phyloP scores from a whole-genome alignment of 2,888 invertebrate genomes.

The Thereva unica region DNA sequence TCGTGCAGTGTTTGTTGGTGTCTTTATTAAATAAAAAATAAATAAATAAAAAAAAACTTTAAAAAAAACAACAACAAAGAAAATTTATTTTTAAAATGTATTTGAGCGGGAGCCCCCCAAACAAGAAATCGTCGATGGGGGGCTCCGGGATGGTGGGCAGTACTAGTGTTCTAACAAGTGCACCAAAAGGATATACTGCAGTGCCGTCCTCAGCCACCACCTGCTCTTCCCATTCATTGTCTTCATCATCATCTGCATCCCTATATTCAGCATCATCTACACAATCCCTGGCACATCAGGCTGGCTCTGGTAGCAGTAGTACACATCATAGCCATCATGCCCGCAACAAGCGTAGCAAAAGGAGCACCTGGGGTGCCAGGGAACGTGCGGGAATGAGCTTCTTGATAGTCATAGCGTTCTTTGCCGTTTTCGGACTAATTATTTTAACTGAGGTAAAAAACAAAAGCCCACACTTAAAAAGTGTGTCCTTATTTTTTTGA shows the following conservation, averaged over 20 bases:
- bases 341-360: conserved; percentile 53
- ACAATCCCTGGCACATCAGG: neutral
- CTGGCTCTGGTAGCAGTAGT: neutral
- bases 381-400: conserved; percentile 88
- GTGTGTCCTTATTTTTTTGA: neutral
- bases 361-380: conserved; percentile 59
- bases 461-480: neutral
- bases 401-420: conserved; percentile 88
- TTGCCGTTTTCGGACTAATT: conserved; percentile 85
- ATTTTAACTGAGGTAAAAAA: conserved; percentile 78
- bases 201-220: conserved; percentile 1
- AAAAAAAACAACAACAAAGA: too few relatives aligned
- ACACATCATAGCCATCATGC: neutral
- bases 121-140: conserved; percentile 48
- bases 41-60: too few relatives aligned
- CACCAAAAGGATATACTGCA: conserved; percentile 2
- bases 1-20: too few relatives aligned
- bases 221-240: conserved; percentile 30
- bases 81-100: conserved; percentile 45
- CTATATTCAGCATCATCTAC: conserved; percentile 40
- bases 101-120: conserved; percentile 55
- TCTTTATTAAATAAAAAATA: too few relatives aligned
- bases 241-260: conserved; percentile 40
- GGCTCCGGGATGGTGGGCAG: conserved; percentile 48
- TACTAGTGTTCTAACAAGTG: conserved; percentile 7